A percentile compares a stretch with the other conserved stretches of the same genome.
phyloP scores from a whole-genome alignment of 2,797 vertebrate genomes.

The Microctenopoma steveboyesi region DNA sequence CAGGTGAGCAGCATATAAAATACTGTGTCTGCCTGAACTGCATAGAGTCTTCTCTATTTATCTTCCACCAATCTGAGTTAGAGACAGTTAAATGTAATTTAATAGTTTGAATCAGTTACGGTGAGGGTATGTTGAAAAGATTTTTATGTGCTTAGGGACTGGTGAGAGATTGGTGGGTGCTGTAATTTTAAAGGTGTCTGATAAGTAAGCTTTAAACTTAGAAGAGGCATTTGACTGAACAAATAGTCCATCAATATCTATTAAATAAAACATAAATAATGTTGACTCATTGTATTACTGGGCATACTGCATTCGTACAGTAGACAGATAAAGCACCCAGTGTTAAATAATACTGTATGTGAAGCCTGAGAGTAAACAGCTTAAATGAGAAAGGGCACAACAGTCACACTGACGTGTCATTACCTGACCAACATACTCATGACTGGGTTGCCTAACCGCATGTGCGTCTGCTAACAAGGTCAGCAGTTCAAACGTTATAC shows the following conservation, averaged over 20 bases:
- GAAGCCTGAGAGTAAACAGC: neutral
- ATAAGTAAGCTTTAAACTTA: neutral
- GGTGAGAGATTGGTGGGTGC: neutral
- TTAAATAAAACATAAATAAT: neutral
- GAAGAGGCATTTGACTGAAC: neutral
- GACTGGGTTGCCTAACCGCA: conserved; percentile 20
- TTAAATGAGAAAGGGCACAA: conserved; percentile 37
- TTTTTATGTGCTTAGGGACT: neutral
- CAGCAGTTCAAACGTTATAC: conserved; percentile 61
- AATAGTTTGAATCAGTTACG: too few relatives aligned
- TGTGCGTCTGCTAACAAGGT: conserved; percentile 51
- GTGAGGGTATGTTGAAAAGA: too few relatives aligned
- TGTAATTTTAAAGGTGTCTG: neutral
- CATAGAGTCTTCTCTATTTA: too few relatives aligned
- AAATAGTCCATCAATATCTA: neutral
- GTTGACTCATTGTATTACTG: neutral
- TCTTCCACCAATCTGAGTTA: too few relatives aligned
- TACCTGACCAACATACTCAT: conserved; percentile 25
- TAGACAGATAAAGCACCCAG: neutral
- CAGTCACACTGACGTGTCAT: conserved; percentile 52
- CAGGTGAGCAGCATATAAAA: neutral
- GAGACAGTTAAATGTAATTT: too few relatives aligned
- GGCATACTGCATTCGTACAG: neutral
- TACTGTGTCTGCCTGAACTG: too few relatives aligned
- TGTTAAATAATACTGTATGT: neutral